A percentile compares a stretch with the other conserved stretches of the same genome.
Conservation (phyloP, 2,113 vertebrate genomes). For the Onychostruthus taczanowskii region DNA sequence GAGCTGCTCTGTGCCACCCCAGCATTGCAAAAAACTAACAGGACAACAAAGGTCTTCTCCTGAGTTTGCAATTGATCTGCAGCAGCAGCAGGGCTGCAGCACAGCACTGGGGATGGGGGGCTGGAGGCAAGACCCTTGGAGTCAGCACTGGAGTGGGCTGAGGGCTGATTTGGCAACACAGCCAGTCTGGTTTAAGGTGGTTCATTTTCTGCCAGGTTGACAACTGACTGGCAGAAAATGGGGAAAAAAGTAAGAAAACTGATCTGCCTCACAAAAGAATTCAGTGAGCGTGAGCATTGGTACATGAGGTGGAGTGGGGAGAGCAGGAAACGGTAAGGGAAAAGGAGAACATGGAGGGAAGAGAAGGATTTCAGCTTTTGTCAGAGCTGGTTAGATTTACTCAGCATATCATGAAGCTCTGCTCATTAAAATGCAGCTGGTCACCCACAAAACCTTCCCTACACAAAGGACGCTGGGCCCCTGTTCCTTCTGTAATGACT, state of each 20-base stretch:
- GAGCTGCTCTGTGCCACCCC: not conserved
- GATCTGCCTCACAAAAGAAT: not conserved
- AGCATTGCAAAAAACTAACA: not conserved
- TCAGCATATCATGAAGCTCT: not conserved
- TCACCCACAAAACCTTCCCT: not conserved
- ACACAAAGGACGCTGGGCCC: fast-evolving
- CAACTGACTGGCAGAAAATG: not conserved
- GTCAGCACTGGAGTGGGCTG: not conserved
- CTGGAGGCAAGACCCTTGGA: not conserved
- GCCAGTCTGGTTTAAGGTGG: not conserved
- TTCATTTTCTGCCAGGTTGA: not conserved
- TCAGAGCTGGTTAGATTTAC: not conserved
- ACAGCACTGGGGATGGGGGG: not conserved
- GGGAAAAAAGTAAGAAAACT: not conserved
- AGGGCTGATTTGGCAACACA: not conserved
- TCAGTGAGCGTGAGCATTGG: not conserved
- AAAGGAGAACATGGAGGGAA: not conserved
- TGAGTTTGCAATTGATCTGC: not conserved
- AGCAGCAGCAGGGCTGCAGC: not conserved
- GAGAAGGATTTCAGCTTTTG: not conserved
- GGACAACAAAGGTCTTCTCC: not conserved
- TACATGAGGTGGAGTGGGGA: not conserved
- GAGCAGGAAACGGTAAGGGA: not conserved
- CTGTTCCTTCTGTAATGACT: fast-evolving
- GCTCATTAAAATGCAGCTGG: not conserved